These are phyloP conservation scores for rat (Rattus norvegicus) DNA, from an alignment of 2,113 vertebrate species.

Conservation along the genomic window DNA sequence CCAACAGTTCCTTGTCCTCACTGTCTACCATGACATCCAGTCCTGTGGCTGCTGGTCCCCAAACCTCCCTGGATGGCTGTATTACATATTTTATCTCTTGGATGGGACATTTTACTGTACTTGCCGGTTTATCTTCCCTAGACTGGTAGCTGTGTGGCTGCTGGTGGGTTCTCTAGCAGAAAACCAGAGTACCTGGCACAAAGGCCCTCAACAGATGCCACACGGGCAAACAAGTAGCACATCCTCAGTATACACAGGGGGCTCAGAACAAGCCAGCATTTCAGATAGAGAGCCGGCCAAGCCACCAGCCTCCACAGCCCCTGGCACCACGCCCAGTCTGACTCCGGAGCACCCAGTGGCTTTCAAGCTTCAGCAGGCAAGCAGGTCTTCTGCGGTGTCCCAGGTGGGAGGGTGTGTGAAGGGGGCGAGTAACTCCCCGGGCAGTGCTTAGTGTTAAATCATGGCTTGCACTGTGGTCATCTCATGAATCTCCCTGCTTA, in stretches of 20 bases:
- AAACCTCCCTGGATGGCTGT: background rate
- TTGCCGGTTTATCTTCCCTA: background rate
- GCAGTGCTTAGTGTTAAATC: conserved; percentile 72
- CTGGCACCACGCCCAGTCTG: conserved; percentile 50
- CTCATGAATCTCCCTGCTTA: conserved; percentile 75
- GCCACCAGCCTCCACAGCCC: background rate
- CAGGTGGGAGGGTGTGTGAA: conserved; percentile 47
- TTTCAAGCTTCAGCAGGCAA: conserved; percentile 67
- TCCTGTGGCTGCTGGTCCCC: background rate
- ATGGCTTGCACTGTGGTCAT: conserved; percentile 70
- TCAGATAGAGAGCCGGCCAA: conserved; percentile 7
- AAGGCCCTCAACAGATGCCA: background rate
- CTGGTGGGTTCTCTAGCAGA: background rate
- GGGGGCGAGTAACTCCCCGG: conserved; percentile 78
- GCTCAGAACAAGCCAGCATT: background rate
- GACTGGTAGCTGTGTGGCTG: background rate
- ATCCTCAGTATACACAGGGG: background rate
- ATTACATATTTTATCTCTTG: background rate
- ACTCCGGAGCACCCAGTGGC: conserved; percentile 64
- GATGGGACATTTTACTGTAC: background rate
- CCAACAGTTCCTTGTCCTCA: background rate
- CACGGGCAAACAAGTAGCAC: background rate
- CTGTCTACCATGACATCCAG: background rate
- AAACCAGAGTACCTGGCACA: background rate
- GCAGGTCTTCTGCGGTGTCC: conserved; percentile 66